phyloP scores from a whole-genome alignment of 1,140 invertebrate genomes.

The Drosophila hydei region DNA sequence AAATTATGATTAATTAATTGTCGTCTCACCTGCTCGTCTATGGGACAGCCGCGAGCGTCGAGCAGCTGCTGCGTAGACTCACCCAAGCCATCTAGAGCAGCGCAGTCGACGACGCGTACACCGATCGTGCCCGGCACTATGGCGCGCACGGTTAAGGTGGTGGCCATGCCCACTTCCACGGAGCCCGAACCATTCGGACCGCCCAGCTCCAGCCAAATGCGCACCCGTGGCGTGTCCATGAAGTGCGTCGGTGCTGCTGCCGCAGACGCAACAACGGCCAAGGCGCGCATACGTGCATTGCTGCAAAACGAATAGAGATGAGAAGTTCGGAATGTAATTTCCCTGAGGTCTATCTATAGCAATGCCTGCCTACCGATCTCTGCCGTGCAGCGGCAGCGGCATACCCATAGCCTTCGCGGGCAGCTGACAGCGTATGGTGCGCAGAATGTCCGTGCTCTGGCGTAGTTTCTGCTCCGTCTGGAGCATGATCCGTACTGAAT shows the following conservation, averaged over 20 bases:
- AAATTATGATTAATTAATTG: slow-evolving; percentile 64
- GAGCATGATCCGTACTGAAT: slow-evolving; percentile 87
- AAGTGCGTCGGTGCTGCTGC: slow-evolving; percentile 18
- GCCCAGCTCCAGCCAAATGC: slow-evolving; percentile 90
- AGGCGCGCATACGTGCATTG: slow-evolving; percentile 78
- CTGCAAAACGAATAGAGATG: slow-evolving; percentile 39
- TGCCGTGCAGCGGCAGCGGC: slow-evolving; percentile 45
- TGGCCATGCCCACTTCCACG: slow-evolving; percentile 89
- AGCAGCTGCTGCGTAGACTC: slow-evolving; percentile 88
- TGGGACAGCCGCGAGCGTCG: slow-evolving; percentile 89
- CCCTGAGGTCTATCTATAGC: background rate
- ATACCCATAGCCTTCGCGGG: slow-evolving; percentile 75
- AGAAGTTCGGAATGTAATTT: background rate
- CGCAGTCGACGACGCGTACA: slow-evolving; percentile 89
- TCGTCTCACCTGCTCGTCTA: slow-evolving; percentile 87
- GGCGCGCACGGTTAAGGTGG: slow-evolving; percentile 88
- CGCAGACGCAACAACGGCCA: slow-evolving; percentile 43
- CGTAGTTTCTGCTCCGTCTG: slow-evolving; percentile 89
- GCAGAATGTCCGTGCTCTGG: slow-evolving; percentile 88
- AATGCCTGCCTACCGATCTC: slow-evolving; percentile 46
- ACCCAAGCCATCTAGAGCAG: slow-evolving; percentile 89
- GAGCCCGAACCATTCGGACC: slow-evolving; percentile 84
- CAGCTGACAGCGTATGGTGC: slow-evolving; percentile 85
- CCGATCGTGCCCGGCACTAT: slow-evolving; percentile 89
- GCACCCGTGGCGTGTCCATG: slow-evolving; percentile 77